Evolutionary conservation across 2,113 vertebrate genomes (phyloP), one percentile per base, ranked within the genome.

Genomic region (Phainopepla nitens): DNA sequence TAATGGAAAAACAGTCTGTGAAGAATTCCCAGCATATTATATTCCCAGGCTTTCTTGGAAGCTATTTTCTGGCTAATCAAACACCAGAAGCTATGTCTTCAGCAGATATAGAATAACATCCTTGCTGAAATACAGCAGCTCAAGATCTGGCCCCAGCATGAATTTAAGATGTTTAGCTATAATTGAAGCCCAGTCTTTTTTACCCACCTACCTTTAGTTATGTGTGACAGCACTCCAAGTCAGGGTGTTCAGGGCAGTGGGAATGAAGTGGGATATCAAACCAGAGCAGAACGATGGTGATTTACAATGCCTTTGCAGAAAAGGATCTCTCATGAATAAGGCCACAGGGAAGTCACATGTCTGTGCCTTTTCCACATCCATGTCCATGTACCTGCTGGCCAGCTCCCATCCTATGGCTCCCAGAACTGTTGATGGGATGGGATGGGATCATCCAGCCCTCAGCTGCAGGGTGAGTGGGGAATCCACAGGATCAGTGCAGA

Each of bases 21-120:
- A 93, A 91, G 56, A 93, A 93, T 96, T 92, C 93, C 72, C 94
- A 96, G 85, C 69, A 95, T 92, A 96, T 94, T 94, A 95, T 96
- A 96, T 96, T 95, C 96, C 92, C 90, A 93, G 79, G 76, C 76
- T 83, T 94, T 96, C 96, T 94, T 83, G 84, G 60, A 88, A 93
- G 79, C 76, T 89, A 51, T 92, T 94, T 86, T 92, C 80, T 86
- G 64, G 42, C 62, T 95, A 96, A 97, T 91, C 83, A 75, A 90
- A 95, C 84, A 13, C 3, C 89, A 96, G 89, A 93, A 97, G 91
- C 89, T 87, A 57, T 89, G 81, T 95, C 89, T 96, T 95, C 89
- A 91, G 82, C 56, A 90, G 91, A 92, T 94, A 94, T 64, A 82
- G 81, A 95, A 73, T 95, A 94, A 95, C 83, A 94, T 73, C 89